phyloP scores from a whole-genome alignment of 2,888 invertebrate species.

The Leptopilina myrica region DNA sequence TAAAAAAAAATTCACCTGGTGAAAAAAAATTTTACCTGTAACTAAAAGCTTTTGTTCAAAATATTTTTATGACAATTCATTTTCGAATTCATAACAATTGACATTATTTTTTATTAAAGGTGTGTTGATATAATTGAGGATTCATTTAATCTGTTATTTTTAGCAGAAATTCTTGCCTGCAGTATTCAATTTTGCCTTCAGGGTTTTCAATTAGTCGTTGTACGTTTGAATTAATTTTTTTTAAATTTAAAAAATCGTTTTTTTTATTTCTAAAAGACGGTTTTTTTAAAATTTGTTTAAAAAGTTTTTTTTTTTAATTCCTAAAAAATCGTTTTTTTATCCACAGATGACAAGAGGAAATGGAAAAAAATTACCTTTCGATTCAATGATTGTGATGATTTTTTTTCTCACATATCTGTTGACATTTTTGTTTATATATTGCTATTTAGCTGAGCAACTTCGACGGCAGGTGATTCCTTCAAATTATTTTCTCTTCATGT shows the following conservation, averaged over 20 bases:
- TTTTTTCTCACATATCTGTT: not conserved
- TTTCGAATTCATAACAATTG: not conserved
- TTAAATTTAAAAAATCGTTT: too few relatives aligned
- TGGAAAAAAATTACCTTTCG: slow-evolving; percentile 9
- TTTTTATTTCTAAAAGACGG: too few relatives aligned
- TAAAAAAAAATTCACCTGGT: too few relatives aligned
- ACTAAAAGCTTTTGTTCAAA: too few relatives aligned
- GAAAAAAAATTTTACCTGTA: too few relatives aligned
- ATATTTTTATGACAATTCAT: too few relatives aligned
- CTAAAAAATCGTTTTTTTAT: too few relatives aligned
- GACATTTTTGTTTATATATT: slow-evolving; percentile 48
- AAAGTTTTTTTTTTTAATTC: too few relatives aligned
- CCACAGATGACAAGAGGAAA: not conserved
- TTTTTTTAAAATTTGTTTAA: too few relatives aligned
- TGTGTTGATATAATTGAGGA: slow-evolving; percentile 48
- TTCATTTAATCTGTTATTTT: slow-evolving; percentile 49
- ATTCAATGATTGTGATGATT: not conserved
- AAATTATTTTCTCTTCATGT: not conserved
- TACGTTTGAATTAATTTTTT: slow-evolving; percentile 3
- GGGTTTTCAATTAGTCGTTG: slow-evolving; percentile 47
- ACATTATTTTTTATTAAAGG: slow-evolving; percentile 22
- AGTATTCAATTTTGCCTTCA: slow-evolving; percentile 47
- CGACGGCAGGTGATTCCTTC: slow-evolving; percentile 43
- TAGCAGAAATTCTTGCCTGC: slow-evolving; percentile 44
- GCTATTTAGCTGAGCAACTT: slow-evolving; percentile 51